A percentile compares a stretch with the other conserved stretches of the same genome.
Evolutionary conservation across 2,797 vertebrate genomes (phyloP).

Genomic region (Manis pentadactyla): DNA sequence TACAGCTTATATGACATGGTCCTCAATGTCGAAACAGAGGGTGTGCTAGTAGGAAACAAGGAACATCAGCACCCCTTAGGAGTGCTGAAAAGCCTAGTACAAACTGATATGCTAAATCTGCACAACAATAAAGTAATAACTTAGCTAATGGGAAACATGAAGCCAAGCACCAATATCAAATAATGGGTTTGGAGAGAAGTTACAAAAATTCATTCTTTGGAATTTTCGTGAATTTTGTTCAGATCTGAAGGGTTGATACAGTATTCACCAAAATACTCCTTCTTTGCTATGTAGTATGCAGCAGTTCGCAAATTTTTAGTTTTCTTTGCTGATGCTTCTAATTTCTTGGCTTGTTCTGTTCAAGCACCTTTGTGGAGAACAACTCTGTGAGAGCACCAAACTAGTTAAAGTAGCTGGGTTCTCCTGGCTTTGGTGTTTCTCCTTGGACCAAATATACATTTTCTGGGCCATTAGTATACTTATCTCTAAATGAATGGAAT

Average conservation of each 20-base stretch:
- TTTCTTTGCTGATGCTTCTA: slow-evolving; percentile 41
- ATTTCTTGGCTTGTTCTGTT: slow-evolving; percentile 21
- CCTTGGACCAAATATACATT: not conserved
- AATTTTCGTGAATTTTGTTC: slow-evolving; percentile 76
- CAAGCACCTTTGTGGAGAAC: slow-evolving; percentile 8
- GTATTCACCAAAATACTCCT: slow-evolving; percentile 33
- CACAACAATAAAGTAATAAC: not conserved
- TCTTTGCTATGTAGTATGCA: not conserved
- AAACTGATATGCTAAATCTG: not conserved
- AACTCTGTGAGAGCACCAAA: not conserved
- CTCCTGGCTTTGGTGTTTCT: not conserved
- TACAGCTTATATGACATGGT: not conserved
- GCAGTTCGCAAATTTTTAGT: slow-evolving; percentile 32
- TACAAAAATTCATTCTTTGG: slow-evolving; percentile 51
- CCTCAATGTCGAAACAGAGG: not conserved
- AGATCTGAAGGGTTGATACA: slow-evolving; percentile 67
- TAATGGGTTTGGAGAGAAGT: not conserved
- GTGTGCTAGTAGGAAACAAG: not conserved
- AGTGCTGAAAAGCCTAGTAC: not conserved
- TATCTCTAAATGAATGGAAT: not conserved
- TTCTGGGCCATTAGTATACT: not conserved
- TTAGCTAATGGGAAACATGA: not conserved
- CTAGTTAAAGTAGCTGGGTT: slow-evolving; percentile 35
- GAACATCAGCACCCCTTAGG: not conserved
- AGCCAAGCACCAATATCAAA: not conserved